Conservation (phyloP, 2,888 invertebrate genomes). For the Endomychus coccineus region DNA sequence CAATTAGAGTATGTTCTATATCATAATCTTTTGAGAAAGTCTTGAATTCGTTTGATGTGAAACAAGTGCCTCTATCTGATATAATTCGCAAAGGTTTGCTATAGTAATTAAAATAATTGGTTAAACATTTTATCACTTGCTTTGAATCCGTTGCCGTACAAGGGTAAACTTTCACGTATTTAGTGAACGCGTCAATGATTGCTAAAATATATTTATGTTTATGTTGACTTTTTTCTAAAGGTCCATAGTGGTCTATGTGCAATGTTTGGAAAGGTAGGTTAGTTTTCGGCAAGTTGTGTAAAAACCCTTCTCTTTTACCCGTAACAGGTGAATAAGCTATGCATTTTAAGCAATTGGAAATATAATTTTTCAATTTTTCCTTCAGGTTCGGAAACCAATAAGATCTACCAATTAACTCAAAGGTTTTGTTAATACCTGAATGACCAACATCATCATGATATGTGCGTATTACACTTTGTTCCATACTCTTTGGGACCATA, state of each 20-base stretch:
- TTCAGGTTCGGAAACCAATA: conserved; percentile 33
- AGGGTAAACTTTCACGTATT: conserved; percentile 25
- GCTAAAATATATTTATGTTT: conserved; percentile 23
- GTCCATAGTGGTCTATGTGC: conserved; percentile 30
- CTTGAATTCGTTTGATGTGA: conserved; percentile 27
- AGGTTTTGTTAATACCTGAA: conserved; percentile 27
- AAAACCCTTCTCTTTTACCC: conserved; percentile 25
- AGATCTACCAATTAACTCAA: conserved; percentile 21
- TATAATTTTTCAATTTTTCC: conserved; percentile 21
- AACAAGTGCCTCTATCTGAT: conserved; percentile 25
- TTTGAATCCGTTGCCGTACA: conserved; percentile 19
- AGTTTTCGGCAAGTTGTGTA: conserved; percentile 27
- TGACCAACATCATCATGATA: conserved; percentile 30
- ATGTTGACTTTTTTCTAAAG: conserved; percentile 16
- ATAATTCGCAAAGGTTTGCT: no score
- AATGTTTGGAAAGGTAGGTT: conserved; percentile 23
- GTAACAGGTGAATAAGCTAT: conserved; percentile 19
- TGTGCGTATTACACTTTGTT: conserved; percentile 22
- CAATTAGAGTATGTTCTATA: no score
- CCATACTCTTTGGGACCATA: conserved; percentile 14
- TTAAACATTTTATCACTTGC: conserved; percentile 20
- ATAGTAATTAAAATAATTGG: conserved; percentile 23
- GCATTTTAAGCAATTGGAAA: conserved; percentile 28
- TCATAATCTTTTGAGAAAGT: no score
- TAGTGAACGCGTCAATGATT: conserved; percentile 27